These are phyloP conservation scores for Drosophila albomicans DNA, from an alignment of 1,140 invertebrate species.

Conservation along the genomic window DNA sequence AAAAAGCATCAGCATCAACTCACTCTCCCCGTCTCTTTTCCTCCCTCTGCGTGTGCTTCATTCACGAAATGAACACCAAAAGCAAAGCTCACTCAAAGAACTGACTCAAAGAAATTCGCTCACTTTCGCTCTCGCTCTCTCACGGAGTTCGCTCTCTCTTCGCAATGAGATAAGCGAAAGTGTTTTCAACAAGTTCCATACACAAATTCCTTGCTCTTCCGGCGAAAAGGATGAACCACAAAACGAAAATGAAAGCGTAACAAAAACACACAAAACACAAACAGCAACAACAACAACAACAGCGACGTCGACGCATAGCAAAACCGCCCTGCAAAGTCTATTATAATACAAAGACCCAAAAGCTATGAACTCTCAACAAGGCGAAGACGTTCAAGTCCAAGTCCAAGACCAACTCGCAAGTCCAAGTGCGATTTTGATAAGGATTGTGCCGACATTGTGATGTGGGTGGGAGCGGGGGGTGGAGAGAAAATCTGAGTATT, in stretches of 20 bases:
- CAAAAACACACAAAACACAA: slow-evolving; percentile 35
- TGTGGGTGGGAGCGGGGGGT: background rate
- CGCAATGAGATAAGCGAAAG: slow-evolving; percentile 55
- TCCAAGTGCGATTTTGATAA: slow-evolving; percentile 55
- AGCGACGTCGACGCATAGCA: slow-evolving; percentile 2
- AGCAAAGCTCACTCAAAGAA: slow-evolving; percentile 42
- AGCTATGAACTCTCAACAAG: slow-evolving; percentile 66
- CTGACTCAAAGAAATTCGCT: slow-evolving; percentile 45
- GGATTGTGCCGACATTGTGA: slow-evolving; percentile 39
- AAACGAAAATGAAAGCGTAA: slow-evolving; percentile 48
- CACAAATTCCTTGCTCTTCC: slow-evolving; percentile 59
- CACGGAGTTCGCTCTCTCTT: slow-evolving; percentile 9
- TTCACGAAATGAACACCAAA: slow-evolving; percentile 52
- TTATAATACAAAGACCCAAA: slow-evolving; percentile 67
- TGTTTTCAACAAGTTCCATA: slow-evolving; percentile 80
- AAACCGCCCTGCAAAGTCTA: slow-evolving; percentile 68
- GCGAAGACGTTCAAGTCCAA: slow-evolving; percentile 33
- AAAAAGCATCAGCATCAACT: slow-evolving; percentile 21
- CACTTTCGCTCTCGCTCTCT: slow-evolving; percentile 11
- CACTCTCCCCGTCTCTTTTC: slow-evolving; percentile 10
- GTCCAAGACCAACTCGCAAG: slow-evolving; percentile 20
- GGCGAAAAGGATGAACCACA: slow-evolving; percentile 66
- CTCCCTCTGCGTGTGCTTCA: slow-evolving; percentile 37
- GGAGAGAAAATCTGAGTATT: background rate
- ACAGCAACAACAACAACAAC: slow-evolving; percentile 18